Percentiles rank a stretch among this genome's conserved stretches.
phyloP scores from a whole-genome alignment of 2,797 vertebrate genomes.

The Sebastes oblongus region DNA sequence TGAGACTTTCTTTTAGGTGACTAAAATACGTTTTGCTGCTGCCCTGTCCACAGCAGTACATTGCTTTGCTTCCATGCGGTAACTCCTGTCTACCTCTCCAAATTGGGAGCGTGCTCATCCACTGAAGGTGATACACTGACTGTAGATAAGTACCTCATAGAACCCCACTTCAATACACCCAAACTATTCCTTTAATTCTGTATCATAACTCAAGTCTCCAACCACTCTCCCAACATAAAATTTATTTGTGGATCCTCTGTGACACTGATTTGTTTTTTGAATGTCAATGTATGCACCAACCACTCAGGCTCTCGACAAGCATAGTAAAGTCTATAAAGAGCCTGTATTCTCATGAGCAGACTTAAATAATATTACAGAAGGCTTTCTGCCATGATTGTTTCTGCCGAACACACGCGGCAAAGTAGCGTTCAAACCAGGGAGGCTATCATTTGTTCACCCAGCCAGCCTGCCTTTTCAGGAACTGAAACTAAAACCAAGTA shows the following conservation, averaged over 20 bases:
- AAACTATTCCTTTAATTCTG: not conserved
- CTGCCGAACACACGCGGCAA: slow-evolving; percentile 17
- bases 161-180: too few species aligned
- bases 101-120: too few species aligned
- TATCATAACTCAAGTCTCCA: slow-evolving; percentile 17
- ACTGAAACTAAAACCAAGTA: not conserved
- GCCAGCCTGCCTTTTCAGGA: slow-evolving; percentile 6
- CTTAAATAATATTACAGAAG: slow-evolving; percentile 21
- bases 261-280: slow-evolving; percentile 43
- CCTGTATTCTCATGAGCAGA: slow-evolving; percentile 15
- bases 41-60: too few species aligned
- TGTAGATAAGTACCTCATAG: too few species aligned
- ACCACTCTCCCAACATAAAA: slow-evolving; percentile 21
- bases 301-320: slow-evolving; percentile 25
- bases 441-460: not conserved
- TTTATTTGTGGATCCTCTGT: slow-evolving; percentile 32
- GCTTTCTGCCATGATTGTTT: slow-evolving; percentile 43
- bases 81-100: too few species aligned
- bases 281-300: slow-evolving; percentile 37
- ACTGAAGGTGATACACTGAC: too few species aligned
- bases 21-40: too few species aligned
- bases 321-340: slow-evolving; percentile 9
- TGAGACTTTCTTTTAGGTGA: too few species aligned
- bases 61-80: too few species aligned
- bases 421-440: not conserved